These are phyloP conservation scores for Drosophila ercepeae DNA, from an alignment of 1,140 invertebrate genomes.

Conservation along the genomic window DNA sequence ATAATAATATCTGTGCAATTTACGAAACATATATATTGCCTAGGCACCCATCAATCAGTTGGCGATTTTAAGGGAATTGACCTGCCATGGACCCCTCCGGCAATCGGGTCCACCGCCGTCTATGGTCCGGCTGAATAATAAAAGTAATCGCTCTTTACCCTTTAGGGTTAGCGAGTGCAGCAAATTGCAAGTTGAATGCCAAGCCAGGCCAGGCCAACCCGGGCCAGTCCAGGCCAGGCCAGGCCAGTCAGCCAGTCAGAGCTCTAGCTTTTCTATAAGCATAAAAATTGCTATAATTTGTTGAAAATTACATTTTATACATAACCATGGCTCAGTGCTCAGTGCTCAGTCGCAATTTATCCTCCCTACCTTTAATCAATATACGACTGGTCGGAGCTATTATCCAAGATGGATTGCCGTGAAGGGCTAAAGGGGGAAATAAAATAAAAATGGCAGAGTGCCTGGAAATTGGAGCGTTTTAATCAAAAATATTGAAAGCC, in stretches of 20 bases:
- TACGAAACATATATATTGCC: conserved; percentile 66
- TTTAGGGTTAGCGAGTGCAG: conserved; percentile 79
- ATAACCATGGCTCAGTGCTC: conserved; percentile 58
- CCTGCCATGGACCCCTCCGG: conserved; percentile 41
- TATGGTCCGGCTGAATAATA: conserved; percentile 62
- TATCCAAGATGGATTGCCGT: conserved; percentile 72
- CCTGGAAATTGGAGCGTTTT: conserved; percentile 35
- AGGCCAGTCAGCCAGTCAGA: background rate
- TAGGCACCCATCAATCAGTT: conserved; percentile 79
- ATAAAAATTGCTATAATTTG: conserved; percentile 84
- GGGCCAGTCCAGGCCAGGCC: background rate
- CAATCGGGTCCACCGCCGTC: conserved; percentile 20
- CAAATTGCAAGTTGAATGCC: conserved; percentile 72
- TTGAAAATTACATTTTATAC: conserved; percentile 80
- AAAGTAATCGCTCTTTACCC: conserved; percentile 83
- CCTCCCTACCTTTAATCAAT: conserved; percentile 66
- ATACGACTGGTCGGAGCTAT: conserved; percentile 56
- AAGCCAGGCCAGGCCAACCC: too few relatives aligned
- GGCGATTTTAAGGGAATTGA: conserved; percentile 69
- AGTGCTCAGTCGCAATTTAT: conserved; percentile 22
- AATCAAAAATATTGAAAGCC: conserved; percentile 49
- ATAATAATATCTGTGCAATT: conserved; percentile 71
- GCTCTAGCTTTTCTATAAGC: conserved; percentile 76
- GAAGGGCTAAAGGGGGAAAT: conserved; percentile 9
- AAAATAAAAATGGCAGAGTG: background rate